Percentiles rank a stretch among this genome's conserved stretches.
phyloP scores from a whole-genome alignment of 2,113 vertebrate species.

The Callithrix jacchus region DNA sequence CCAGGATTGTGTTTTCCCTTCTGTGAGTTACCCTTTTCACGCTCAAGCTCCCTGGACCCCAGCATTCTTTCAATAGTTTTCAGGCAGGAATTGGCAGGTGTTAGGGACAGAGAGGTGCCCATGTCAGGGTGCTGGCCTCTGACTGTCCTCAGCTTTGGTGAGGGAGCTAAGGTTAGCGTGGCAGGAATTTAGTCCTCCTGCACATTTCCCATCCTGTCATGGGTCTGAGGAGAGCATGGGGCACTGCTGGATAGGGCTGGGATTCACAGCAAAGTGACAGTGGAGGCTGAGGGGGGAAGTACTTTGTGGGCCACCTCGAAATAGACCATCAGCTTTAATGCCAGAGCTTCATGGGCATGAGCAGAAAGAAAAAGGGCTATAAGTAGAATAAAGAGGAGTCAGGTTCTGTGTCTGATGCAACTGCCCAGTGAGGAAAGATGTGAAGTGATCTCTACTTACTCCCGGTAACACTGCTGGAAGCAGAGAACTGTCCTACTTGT shows the following conservation, averaged over 20 bases:
- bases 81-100: slow-evolving; percentile 65
- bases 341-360: not conserved
- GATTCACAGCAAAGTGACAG: not conserved
- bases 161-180: not conserved
- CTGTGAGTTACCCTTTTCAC: slow-evolving; percentile 70
- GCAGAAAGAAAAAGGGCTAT: not conserved
- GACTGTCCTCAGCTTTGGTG: not conserved
- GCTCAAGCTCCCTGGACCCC: slow-evolving; percentile 54
- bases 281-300: not conserved
- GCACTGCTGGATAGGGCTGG: not conserved
- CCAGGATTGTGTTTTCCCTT: slow-evolving; percentile 77
- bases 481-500: not conserved
- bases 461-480: not conserved
- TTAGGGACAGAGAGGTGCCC: not conserved
- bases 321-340: not conserved
- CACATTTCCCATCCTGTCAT: not conserved
- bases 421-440: not conserved
- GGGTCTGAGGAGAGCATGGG: not conserved
- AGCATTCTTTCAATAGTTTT: slow-evolving; percentile 58
- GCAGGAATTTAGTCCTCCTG: not conserved
- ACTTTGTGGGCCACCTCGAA: not conserved
- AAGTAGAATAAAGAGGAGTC: not conserved
- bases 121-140: not conserved
- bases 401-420: not conserved
- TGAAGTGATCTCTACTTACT: not conserved